phyloP scores from a whole-genome alignment of 2,797 vertebrate genomes.

The Balearica regulorum region DNA sequence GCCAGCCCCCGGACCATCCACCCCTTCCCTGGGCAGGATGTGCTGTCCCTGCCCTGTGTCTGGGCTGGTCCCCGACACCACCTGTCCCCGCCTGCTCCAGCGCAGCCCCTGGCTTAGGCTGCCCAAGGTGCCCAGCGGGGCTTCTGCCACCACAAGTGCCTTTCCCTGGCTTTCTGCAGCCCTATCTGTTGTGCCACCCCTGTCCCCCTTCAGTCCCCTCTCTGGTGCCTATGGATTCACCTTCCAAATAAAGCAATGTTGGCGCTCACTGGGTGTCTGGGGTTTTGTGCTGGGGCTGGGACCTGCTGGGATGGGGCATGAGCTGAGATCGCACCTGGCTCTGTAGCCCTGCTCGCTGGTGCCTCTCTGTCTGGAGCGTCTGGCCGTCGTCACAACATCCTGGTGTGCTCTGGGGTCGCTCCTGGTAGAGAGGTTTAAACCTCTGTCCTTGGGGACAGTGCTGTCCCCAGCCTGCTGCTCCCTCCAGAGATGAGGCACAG shows the following conservation, averaged over 20 bases:
- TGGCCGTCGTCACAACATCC: fast-evolving
- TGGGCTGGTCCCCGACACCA: background rate
- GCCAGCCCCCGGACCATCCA: fast-evolving
- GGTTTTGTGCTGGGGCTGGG: background rate
- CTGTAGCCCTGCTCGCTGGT: background rate
- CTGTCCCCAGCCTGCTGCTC: background rate
- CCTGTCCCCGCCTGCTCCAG: background rate
- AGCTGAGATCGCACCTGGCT: background rate
- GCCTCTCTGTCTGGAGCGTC: background rate
- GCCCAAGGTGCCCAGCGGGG: background rate
- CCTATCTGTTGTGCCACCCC: background rate
- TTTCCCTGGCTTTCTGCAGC: background rate
- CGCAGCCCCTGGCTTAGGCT: background rate
- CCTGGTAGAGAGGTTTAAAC: background rate
- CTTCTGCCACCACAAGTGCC: conserved; percentile 1
- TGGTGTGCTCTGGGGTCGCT: background rate
- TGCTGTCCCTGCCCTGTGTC: background rate
- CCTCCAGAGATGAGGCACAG: background rate
- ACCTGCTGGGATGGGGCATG: background rate
- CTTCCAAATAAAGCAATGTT: conserved; percentile 35
- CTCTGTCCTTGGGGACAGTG: background rate
- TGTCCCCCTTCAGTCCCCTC: background rate
- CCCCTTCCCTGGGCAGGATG: background rate
- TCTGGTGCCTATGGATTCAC: background rate
- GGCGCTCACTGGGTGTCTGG: background rate